Evolutionary conservation across 2,888 invertebrate genomes (phyloP).

Genomic region (Parnassius orleans): DNA sequence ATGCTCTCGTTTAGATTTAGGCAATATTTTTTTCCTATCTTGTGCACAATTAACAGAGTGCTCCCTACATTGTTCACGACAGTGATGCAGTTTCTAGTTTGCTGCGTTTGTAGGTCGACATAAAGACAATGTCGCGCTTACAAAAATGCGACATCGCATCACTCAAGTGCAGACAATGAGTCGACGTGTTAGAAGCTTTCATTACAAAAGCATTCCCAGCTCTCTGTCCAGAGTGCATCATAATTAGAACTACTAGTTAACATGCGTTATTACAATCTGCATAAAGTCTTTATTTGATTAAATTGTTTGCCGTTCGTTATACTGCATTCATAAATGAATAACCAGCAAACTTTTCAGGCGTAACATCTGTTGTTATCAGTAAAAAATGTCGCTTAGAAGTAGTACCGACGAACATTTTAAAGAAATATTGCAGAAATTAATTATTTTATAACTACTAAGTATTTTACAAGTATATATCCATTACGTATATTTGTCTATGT

Average conservation of each 20-base stretch:
- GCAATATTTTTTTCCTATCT: neutral
- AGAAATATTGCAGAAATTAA: too few relatives aligned
- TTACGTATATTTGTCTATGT: too few relatives aligned
- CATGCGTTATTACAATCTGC: conserved; percentile 16
- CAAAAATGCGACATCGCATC: conserved; percentile 33
- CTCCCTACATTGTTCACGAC: conserved; percentile 12
- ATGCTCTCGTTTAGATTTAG: neutral
- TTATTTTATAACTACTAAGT: too few relatives aligned
- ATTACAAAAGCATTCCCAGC: conserved; percentile 51
- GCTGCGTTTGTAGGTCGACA: conserved; percentile 37
- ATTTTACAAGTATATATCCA: too few relatives aligned
- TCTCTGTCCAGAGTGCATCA: conserved; percentile 31
- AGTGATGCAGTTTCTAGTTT: conserved; percentile 28
- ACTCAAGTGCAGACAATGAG: conserved; percentile 41
- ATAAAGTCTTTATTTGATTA: conserved; percentile 11
- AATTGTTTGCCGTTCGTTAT: neutral
- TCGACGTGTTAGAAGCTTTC: conserved; percentile 40
- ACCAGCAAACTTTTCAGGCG: neutral
- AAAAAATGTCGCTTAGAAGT: neutral
- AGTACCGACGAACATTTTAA: too few relatives aligned
- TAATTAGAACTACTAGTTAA: conserved; percentile 28
- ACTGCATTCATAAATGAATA: conserved; percentile 6
- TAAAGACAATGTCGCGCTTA: conserved; percentile 34
- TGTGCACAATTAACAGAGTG: conserved; percentile 23
- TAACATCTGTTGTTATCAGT: conserved; percentile 1